Evolutionary conservation across 2,113 vertebrate genomes (phyloP), one percentile per base, ranked within the genome.

Genomic region (Centropus bengalensis): DNA sequence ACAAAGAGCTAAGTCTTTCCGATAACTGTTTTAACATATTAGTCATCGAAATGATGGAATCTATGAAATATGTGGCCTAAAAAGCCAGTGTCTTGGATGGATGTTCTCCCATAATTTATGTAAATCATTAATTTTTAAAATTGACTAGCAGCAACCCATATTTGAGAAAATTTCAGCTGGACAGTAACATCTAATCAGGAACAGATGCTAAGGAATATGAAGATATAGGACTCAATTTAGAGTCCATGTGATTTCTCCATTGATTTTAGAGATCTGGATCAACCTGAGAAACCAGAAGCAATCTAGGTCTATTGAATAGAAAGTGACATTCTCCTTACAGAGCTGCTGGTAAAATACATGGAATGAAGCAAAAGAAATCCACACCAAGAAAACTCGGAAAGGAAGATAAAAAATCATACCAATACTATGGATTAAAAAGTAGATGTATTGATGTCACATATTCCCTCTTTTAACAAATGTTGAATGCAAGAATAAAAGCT

Each of bases 391-490:
- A 78, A 67, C 3, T 1, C 54, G 44, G 21, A 76, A 75, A 51
- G 18, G 12, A 73, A 38, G 7, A 18, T 54, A 81, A 89, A 70
- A 69, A 33, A 54, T 21, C 3, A 14, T 26, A 55, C 6, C 18
- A 36, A 64, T 42, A 95, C 36, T 62, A 20, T 3, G 40, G 21
- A 18, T 74, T 68, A 10, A 74, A 56, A 81, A 51, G 8, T 22
- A 33, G 9, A 49, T 10, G 2, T 27, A 60, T 86, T 78, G 66
- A 21, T 33, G 16, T 36, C 4, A 62, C 0, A 0, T 12, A 3
- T 51, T 86, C 15, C 10, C 0, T 76, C 42, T 59, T 73, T 70
- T 69, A 87, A n/a, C 4, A 73, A 55, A 14, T 20, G 12, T 24
- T 63, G 64, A 84, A 64, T 32, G 9, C 7, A 68, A 89, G 88